Evolutionary conservation across 2,888 invertebrate species (phyloP), one percentile per base, ranked within the genome.

Genomic region (Nowickia ferox): DNA sequence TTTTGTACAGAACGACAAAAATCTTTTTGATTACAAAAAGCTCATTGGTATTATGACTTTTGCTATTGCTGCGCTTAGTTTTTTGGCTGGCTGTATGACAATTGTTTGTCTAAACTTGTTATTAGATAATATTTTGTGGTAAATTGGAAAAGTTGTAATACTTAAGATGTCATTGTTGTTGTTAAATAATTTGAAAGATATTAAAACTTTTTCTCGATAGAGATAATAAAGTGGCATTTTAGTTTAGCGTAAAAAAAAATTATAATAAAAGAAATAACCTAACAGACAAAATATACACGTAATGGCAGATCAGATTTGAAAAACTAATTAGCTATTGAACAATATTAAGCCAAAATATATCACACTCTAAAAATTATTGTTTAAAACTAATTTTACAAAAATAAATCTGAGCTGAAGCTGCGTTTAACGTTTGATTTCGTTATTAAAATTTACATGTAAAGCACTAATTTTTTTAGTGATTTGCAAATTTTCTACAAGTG

Each of bases 31-130:
- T 30, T 30, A 59, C 51, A 75, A 30, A 51, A 66, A 61, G 61
- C 68, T 61, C 40, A 68, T 75, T 81, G 61, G 61, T 75, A 53
- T 75, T 68, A 68, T 68, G 51, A 68, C 69, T 61, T 61, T 74
- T 63, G 74, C 40, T 22, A 51, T 40, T 61, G 42, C 61, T 75
- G 57, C n/a, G 17, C 17, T 66, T 19, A 8, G 3, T 15, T n/a
- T 55, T 82, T 82, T 77, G 72, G 83, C 83, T 68, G 71, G 42
- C 59, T 66, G 13, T 53, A 78, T 71, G 82, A 68, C 76, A 80
- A 72, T 86, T 86, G 79, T 80, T 86, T 76, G 53, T 72, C 79
- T 76, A 80, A 86, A 83, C 55, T 83, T 86, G 51, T 78, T 86
- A 71, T 86, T 76, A 84, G 83, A 84, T 78, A 78, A 78, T 78